Evolutionary conservation across 2,113 vertebrate genomes (phyloP).

Genomic region (Balaenoptera acutorostrata): DNA sequence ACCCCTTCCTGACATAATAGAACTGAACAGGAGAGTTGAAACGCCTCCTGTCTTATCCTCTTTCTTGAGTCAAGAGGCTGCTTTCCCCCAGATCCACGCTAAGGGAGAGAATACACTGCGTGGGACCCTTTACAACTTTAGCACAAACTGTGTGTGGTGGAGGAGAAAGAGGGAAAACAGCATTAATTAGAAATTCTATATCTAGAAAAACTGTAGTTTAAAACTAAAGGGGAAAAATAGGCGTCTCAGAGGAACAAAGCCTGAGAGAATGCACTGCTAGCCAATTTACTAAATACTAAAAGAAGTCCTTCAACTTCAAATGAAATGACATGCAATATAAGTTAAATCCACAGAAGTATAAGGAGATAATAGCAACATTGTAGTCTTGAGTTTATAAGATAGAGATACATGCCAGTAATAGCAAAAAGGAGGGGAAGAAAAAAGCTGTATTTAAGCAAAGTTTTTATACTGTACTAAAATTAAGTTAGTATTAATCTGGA

Average conservation of each 20-base stretch:
- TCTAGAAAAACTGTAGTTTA: neutral
- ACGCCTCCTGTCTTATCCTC: neutral
- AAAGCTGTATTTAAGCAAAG: neutral
- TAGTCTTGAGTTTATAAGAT: neutral
- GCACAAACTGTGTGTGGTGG: neutral
- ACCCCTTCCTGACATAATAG: neutral
- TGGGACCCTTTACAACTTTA: neutral
- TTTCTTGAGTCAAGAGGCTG: neutral
- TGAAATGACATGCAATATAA: neutral
- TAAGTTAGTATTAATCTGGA: neutral
- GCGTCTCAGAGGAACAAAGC: neutral
- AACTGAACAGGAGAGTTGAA: neutral
- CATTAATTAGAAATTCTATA: neutral
- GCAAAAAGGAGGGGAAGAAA: neutral
- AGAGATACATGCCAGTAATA: neutral
- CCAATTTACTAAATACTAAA: neutral
- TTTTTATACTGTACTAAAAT: neutral
- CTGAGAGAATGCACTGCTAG: neutral
- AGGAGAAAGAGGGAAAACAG: fast-evolving
- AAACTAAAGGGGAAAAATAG: neutral
- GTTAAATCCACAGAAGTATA: neutral
- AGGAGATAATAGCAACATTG: neutral
- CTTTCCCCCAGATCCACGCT: neutral
- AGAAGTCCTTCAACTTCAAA: neutral
- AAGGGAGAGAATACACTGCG: neutral